Evolutionary conservation across 2,888 invertebrate genomes (phyloP), one percentile per base, ranked within the genome.

Genomic region (Netelia fuscicornis): DNA sequence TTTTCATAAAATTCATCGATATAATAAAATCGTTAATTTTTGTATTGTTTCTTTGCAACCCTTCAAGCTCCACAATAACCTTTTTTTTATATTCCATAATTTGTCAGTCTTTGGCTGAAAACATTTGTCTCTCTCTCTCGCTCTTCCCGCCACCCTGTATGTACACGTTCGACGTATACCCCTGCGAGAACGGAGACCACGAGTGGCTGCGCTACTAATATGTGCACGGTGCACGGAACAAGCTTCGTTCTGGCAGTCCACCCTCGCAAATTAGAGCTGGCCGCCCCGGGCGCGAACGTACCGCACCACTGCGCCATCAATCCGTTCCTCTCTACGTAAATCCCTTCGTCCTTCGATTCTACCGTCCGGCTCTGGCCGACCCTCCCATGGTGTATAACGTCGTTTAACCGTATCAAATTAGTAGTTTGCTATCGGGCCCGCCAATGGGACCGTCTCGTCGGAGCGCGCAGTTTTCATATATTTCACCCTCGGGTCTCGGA

Each of bases 321-420:
- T 62, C 60, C 60, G 10, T 13, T 30, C 60, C 60, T 56, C 17
- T 58, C 56, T 25, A 9, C 37, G 56, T 9, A n/a, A 17, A 56
- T 56, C 11, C 20, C 13, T n/a, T 58, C 13, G 9, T 10, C 20
- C 37, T 9, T 56, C 42, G 17, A 1, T 2, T 11, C n/a, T 2
- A 13, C n/a, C 2, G 5, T 25, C 13, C 48, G 48, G 2, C 11
- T n/a, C 56, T 58, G 11, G 13, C 20, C 37, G 8, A 1, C n/a
- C 71, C 11, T 17, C 56, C 11, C 23, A 6, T 37, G 54, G 71
- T 56, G 58, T 71, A 48, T 54, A 67, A 72, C 72, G 67, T 67
- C 78, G 67, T 67, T 78, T 65, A 78, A 78, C 65, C 60, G 65
- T 72, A 67, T 77, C 72, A 72, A 83, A 83, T 83, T 78, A 83